Percentiles rank a stretch among this genome's conserved stretches.
phyloP scores from a whole-genome alignment of 2,888 invertebrate genomes.

The Luffia ferchaultella region DNA sequence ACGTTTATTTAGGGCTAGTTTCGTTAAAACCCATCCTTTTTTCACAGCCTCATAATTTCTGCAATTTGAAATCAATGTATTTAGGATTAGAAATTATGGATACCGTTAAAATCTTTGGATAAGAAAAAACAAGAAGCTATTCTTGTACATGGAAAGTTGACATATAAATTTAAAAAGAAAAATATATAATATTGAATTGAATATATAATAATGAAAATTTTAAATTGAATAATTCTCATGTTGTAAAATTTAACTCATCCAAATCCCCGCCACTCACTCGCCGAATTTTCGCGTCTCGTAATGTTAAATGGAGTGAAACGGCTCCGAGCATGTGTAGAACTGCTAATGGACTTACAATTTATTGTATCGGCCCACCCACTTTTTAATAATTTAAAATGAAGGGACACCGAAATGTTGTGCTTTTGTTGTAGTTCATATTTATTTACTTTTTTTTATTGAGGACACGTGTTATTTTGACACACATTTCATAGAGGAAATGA shows the following conservation, averaged over 20 bases:
- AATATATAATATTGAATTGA: too few species aligned
- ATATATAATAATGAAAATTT: too few species aligned
- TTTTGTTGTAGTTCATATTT: neutral
- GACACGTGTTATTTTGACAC: conserved; percentile 25
- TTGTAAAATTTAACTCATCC: too few species aligned
- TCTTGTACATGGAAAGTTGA: neutral
- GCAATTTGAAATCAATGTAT: too few species aligned
- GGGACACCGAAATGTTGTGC: neutral
- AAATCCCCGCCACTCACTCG: conserved; percentile 26
- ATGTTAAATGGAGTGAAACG: conserved; percentile 59
- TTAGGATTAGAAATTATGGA: too few species aligned
- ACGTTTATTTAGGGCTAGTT: too few species aligned
- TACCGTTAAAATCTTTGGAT: too few species aligned
- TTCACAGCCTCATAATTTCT: too few species aligned
- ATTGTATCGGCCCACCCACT: conserved; percentile 51
- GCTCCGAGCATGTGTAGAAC: conserved; percentile 56
- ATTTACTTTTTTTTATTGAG: conserved; percentile 18
- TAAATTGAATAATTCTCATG: too few species aligned
- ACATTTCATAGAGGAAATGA: conserved; percentile 1
- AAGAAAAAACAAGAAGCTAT: neutral
- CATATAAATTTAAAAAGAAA: neutral
- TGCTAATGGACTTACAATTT: conserved; percentile 65
- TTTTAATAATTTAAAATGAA: conserved; percentile 14
- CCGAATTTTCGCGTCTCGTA: conserved; percentile 59
- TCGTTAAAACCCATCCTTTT: too few species aligned